Base-by-base conservation (phyloP, 2,888 invertebrate genomes). In the Nomada lathburiana region DNA sequence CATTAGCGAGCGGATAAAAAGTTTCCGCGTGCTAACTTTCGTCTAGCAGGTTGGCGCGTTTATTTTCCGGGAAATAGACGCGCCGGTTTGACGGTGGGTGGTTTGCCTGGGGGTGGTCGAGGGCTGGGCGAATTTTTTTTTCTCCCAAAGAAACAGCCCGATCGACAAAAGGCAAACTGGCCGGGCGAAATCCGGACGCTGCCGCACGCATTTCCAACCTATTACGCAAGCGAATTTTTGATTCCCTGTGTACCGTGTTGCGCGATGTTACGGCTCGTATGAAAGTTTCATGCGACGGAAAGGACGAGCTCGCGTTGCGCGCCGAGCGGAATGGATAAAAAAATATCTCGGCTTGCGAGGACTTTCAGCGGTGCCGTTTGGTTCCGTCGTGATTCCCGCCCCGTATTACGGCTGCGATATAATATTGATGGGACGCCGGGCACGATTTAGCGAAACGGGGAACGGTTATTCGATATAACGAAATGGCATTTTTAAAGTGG, bases 21-120 rank as follows among this genome's bases (percentile, higher is more conserved):
- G 80, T 76, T 73, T 70, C 65, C 64, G 36, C 64, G 26, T 44
- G 67, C 59, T 36, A 57, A 57, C 20, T 57, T 80, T 64, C 70
- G 55, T 57, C 62, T 42, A 26, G 47, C 83, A 77, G 83, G 84
- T 83, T 80, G 69, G 50, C 73, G 52, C 76, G 76, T 84, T 83
- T 76, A 80, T 83, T 80, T 80, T 69, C 26, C 62, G 36, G 76
- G 68, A 69, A 76, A 81, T 65, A 57, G 73, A 73, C 67, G 76
- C 50, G 69, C 47, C 16, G 74, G 50, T n/a, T 5, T 10, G 67
- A 29, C 42, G 13, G 26, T 5, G 16, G 11, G 13, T 13, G 47
- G 7, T 36, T 36, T 7, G 36, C 36, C 36, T 7, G 36, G 7
- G 36, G 7, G 36, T 36, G 36, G 36, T 36, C 7, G 7, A 0